Conservation (phyloP, 2,888 invertebrate species). For the Urechis unicinctus region DNA sequence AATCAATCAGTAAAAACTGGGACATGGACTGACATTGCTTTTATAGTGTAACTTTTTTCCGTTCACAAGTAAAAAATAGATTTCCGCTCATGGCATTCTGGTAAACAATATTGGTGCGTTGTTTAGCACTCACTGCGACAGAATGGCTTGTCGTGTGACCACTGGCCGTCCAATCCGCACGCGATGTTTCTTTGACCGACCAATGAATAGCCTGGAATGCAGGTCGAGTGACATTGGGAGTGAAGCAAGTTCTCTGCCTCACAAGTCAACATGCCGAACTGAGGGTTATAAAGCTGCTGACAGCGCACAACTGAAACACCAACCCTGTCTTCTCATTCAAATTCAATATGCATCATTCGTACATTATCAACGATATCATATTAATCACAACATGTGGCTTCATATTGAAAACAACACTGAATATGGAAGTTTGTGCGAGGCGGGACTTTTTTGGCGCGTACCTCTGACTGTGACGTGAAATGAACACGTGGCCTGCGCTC, state of each 20-base stretch:
- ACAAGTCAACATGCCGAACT: slow-evolving; percentile 17
- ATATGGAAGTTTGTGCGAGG: too few species aligned
- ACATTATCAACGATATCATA: too few species aligned
- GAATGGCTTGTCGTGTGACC: slow-evolving; percentile 18
- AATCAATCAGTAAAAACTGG: too few species aligned
- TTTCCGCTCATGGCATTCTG: too few species aligned
- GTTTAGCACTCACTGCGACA: slow-evolving; percentile 16
- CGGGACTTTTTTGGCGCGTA: too few species aligned
- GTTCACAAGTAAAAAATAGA: too few species aligned
- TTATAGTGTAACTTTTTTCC: neutral
- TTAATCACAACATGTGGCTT: too few species aligned
- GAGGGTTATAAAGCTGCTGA: slow-evolving; percentile 15
- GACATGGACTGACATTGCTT: neutral
- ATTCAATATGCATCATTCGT: too few species aligned
- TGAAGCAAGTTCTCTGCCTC: slow-evolving; percentile 16
- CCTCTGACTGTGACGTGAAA: slow-evolving; percentile 19
- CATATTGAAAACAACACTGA: too few species aligned
- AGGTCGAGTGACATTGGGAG: slow-evolving; percentile 14
- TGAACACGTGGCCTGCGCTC: slow-evolving; percentile 14
- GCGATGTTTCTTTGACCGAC: slow-evolving; percentile 8
- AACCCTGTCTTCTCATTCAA: too few species aligned
- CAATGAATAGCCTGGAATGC: slow-evolving; percentile 15
- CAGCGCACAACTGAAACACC: slow-evolving; percentile 19
- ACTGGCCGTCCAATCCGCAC: slow-evolving; percentile 14
- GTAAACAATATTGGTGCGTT: too few species aligned